phyloP scores from a whole-genome alignment of 2,113 vertebrate genomes.

The Pipra filicauda region DNA sequence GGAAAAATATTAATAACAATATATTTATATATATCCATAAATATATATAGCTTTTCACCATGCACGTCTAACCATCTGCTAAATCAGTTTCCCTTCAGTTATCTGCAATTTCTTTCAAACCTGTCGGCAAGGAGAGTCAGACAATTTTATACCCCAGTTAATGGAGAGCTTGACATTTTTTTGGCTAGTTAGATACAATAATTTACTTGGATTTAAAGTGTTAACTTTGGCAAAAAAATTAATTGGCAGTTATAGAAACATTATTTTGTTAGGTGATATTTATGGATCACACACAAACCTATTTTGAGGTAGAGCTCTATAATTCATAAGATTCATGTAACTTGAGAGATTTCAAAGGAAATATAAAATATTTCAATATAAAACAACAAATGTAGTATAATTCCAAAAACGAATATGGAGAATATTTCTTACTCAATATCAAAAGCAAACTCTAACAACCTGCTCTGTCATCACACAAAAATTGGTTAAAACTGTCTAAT shows the following conservation, averaged over 20 bases:
- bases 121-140: constrained; percentile 43
- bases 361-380: constrained; percentile 2
- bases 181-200: constrained; percentile 36
- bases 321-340: constrained; percentile 16
- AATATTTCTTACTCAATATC: not conserved
- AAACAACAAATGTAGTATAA: constrained; percentile 1
- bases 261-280: constrained; percentile 59
- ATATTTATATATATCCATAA: not conserved
- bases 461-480: not conserved
- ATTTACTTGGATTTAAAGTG: constrained; percentile 60
- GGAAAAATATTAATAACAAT: constrained; percentile 61
- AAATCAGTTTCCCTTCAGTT: constrained; percentile 58
- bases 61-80: constrained; percentile 58
- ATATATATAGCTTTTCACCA: constrained; percentile 45
- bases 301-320: constrained; percentile 39
- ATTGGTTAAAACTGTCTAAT: not conserved
- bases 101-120: constrained; percentile 64
- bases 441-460: not conserved
- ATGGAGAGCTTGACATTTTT: constrained; percentile 60
- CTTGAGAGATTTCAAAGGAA: constrained; percentile 47
- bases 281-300: constrained; percentile 44
- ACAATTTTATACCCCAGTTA: constrained; percentile 61
- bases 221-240: constrained; percentile 62
- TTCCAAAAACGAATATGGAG: not conserved
- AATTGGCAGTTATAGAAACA: constrained; percentile 62